Base-by-base conservation (phyloP, 2,797 vertebrate genomes). In the Acrossocheilus wenchowensis region DNA sequence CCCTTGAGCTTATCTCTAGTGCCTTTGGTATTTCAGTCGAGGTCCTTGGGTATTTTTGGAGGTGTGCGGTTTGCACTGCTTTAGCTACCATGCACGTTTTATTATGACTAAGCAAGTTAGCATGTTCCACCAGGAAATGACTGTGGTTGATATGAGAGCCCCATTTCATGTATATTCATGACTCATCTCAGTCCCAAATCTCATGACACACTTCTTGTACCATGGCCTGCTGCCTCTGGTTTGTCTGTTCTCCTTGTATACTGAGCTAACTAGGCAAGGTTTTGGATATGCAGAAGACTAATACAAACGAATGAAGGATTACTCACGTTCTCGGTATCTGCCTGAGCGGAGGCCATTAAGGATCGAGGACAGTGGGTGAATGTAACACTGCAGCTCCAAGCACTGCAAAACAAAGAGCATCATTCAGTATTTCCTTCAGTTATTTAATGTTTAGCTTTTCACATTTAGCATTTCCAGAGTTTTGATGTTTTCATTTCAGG, bases 311-410 rank as follows among this genome's bases (percentile, higher is more conserved):
- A 74, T 68, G 19, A 85, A 21, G 48, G 26, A 43, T 73, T 78
- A 95, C 96, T 96, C 93, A 96, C 96, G 93, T 94, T 95, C 93
- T 93, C 94, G 90, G 94, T 96, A 96, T 93, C 96, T 94, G 83
- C 95, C 96, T 8, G 95, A 94, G 80, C 94, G 95, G 88, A 96
- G 95, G 81, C 96, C 95, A 83, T 94, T 95, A 92, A 96, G 89
- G 92, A 96, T 96, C 60, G 94, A 92, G 39, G 95, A 96, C 89
- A 96, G 93, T 0, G 95, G 95, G 83, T 95, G 94, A 92, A 96
- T 95, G 92, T 96, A 96, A 93, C 95, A 95, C 87, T 96, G 95
- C 78, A 96, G 91, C 92, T 96, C 94, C 90, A 92, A 87, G 89
- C 95, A 95, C 96, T 96, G 89, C 89, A 69, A 93, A 91, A 52